These are phyloP conservation scores for Ursus arctos DNA, from an alignment of 2,113 vertebrate genomes.

Conservation along the genomic window DNA sequence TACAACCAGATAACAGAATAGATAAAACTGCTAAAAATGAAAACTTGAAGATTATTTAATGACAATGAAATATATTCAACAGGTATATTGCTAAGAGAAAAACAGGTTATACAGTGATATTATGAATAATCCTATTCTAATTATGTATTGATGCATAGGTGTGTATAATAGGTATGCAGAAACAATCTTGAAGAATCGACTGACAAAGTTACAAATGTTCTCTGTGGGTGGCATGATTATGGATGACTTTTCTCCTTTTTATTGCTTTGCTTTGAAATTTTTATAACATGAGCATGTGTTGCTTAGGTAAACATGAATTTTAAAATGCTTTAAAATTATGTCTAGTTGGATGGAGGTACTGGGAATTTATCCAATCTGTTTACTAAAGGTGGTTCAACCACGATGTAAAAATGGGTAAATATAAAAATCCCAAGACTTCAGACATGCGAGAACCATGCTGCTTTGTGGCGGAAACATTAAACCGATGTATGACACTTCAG, in stretches of 20 bases:
- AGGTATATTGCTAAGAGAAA: neutral
- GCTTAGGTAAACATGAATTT: neutral
- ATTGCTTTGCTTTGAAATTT: neutral
- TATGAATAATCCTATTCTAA: neutral
- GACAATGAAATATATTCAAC: neutral
- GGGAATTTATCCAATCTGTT: neutral
- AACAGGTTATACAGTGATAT: neutral
- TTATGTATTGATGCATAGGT: neutral
- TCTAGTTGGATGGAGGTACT: neutral
- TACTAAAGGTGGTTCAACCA: neutral
- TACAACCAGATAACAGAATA: neutral
- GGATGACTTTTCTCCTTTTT: neutral
- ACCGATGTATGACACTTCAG: neutral
- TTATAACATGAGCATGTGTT: neutral
- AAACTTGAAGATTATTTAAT: conserved; percentile 24
- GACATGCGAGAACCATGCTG: neutral
- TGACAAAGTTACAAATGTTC: neutral
- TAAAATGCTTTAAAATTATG: neutral
- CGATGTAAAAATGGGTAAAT: neutral
- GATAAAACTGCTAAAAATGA: neutral
- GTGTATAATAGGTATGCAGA: neutral
- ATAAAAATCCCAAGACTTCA: neutral
- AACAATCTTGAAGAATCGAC: neutral
- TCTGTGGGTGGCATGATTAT: neutral
- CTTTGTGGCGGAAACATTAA: neutral